Evolutionary conservation across 2,797 vertebrate genomes (phyloP).

Genomic region (Cossypha heuglini): DNA sequence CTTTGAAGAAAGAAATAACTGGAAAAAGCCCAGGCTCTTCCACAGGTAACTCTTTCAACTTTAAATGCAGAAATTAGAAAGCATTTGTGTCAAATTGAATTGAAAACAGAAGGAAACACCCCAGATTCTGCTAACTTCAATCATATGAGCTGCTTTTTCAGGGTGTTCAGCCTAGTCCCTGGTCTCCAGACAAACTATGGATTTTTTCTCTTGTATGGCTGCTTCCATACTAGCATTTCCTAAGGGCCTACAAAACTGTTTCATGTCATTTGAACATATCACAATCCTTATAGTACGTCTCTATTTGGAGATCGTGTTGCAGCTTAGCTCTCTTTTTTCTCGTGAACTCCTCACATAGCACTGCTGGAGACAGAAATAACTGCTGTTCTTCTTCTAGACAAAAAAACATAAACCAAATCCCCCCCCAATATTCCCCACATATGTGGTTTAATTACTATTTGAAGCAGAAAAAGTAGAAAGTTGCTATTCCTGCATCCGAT

Average conservation of each 20-base stretch:
- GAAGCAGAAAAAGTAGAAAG: neutral
- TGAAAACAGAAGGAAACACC: neutral
- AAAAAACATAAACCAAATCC: neutral
- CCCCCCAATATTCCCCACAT: neutral
- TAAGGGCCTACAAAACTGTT: neutral
- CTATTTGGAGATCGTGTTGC: neutral
- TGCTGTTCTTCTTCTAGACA: neutral
- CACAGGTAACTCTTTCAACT: neutral
- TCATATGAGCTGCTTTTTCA: neutral
- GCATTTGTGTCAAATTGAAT: neutral
- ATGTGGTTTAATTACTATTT: slow-evolving; percentile 4
- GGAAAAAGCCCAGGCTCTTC: neutral
- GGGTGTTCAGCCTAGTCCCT: neutral
- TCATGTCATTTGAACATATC: neutral
- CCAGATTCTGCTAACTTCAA: neutral
- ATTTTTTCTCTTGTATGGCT: neutral
- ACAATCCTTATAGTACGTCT: neutral
- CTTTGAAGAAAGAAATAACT: neutral
- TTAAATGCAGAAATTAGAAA: neutral
- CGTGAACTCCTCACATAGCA: neutral
- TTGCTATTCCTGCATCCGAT: neutral
- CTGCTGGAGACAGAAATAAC: slow-evolving; percentile 12
- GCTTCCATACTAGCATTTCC: neutral
- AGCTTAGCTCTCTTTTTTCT: neutral
- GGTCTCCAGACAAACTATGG: neutral